A percentile compares a stretch with the other conserved stretches of the same genome.
Evolutionary conservation across 2,113 vertebrate genomes (phyloP).

Genomic region (Agelaius phoeniceus): DNA sequence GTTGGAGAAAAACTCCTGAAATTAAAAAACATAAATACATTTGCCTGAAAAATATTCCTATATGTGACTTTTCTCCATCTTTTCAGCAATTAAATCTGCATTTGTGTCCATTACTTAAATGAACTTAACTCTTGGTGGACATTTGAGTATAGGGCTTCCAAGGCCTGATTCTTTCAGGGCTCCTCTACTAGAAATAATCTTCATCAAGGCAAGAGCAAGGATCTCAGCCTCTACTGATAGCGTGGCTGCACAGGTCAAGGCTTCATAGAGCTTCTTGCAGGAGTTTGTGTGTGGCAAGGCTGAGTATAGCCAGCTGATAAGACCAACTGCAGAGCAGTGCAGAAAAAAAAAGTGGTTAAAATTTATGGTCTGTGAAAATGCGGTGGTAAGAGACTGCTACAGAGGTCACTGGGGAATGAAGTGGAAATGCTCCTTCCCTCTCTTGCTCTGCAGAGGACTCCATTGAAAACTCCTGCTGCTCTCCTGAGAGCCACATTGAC

Average conservation of each 20-base stretch:
- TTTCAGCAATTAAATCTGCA: neutral
- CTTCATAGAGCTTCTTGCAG: neutral
- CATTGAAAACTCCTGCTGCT: neutral
- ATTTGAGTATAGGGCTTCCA: neutral
- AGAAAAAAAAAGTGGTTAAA: neutral
- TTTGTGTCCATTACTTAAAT: neutral
- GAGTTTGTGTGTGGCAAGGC: neutral
- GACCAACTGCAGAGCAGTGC: neutral
- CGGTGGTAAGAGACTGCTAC: neutral
- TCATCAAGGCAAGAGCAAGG: neutral
- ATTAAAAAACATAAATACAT: neutral
- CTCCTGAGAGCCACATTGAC: neutral
- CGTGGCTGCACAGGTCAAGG: neutral
- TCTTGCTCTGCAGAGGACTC: neutral
- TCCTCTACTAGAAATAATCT: neutral
- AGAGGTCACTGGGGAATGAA: neutral
- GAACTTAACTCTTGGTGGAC: neutral
- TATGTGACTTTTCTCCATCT: neutral
- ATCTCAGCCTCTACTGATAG: neutral
- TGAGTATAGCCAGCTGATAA: neutral
- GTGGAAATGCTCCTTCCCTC: neutral
- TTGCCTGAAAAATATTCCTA: neutral
- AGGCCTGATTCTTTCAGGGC: neutral
- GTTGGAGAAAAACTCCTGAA: neutral
- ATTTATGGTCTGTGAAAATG: neutral